Evolutionary conservation across 2,888 invertebrate species (phyloP), one percentile per base, ranked within the genome.

Genomic region (Nomada lathburiana): DNA sequence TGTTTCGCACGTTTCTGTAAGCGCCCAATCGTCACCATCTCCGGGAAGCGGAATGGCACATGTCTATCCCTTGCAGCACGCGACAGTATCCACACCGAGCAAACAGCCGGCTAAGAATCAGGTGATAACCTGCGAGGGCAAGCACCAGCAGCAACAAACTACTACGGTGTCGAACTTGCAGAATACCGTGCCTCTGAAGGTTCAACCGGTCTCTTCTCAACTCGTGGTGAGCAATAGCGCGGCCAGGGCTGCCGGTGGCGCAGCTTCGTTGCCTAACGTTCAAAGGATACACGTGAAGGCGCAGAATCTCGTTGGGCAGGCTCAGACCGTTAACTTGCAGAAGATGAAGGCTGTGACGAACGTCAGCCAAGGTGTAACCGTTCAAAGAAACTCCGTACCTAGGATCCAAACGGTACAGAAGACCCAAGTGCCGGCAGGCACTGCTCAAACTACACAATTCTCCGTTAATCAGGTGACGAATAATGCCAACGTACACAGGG

Each of bases 251-350:
- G 85, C 90, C 42, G 83, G 83, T 50, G 78, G 86, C 5, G 83
- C 85, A 13, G 81, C 88, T 23, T 72, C 89, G 13, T 75, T 91
- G 52, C 77, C 89, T 11, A 92, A 91, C 69, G 75, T 92, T 18
- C 92, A 92, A 23, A 91, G 90, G 86, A 86, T 91, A 86, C 90
- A 92, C 60, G 86, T 90, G 0, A 92, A 92, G 50, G 47, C 89
- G 0, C 89, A 89, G 62, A 83, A 76, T 62, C 74, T 86, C 42
- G 81, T 84, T 2, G 88, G 82, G 0, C 88, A 89, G 42, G 57
- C 86, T 13, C 92, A 90, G 47, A 85, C 88, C 3, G 73, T 91
- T 7, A 92, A 90, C 71, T 78, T 90, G 52, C 92, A 92, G 50
- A 93, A 92, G 16, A 86, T 91, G 4, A 92, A 92, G 52, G 76